Evolutionary conservation across 2,888 invertebrate genomes (phyloP).

Genomic region (Noctua pronuba): DNA sequence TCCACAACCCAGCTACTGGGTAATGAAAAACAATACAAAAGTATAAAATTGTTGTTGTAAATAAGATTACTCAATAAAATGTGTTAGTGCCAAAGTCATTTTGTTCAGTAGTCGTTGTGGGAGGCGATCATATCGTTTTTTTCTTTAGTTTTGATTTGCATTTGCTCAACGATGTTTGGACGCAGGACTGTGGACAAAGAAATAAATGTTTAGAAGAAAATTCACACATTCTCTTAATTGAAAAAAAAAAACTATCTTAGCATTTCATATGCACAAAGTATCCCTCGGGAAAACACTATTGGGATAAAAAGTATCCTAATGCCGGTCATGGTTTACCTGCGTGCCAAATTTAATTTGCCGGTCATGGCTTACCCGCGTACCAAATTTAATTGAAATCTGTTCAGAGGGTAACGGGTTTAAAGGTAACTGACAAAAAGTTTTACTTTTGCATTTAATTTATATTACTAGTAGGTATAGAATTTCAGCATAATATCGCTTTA

Average conservation of each 20-base stretch:
- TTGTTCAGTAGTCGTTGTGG: constrained; percentile 44
- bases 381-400: no score
- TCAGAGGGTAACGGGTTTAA: no score
- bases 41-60: constrained; percentile 21
- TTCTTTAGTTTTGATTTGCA: constrained; percentile 66
- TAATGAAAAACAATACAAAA: not conserved
- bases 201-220: not conserved
- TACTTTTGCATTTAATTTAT: not conserved
- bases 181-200: constrained; percentile 73
- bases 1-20: not conserved
- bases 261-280: not conserved
- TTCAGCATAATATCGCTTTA: no score
- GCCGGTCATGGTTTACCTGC: no score
- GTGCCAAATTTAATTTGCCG: no score
- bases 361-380: no score
- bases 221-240: not conserved
- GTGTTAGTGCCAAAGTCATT: constrained; percentile 41
- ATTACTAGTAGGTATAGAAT: not conserved
- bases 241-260: no score
- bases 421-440: not conserved
- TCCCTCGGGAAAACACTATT: no score
- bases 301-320: no score
- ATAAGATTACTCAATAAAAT: constrained; percentile 38
- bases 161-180: constrained; percentile 67
- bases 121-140: constrained; percentile 22